Conservation (phyloP, 2,888 invertebrate genomes). For the Eristalis intricaria region DNA sequence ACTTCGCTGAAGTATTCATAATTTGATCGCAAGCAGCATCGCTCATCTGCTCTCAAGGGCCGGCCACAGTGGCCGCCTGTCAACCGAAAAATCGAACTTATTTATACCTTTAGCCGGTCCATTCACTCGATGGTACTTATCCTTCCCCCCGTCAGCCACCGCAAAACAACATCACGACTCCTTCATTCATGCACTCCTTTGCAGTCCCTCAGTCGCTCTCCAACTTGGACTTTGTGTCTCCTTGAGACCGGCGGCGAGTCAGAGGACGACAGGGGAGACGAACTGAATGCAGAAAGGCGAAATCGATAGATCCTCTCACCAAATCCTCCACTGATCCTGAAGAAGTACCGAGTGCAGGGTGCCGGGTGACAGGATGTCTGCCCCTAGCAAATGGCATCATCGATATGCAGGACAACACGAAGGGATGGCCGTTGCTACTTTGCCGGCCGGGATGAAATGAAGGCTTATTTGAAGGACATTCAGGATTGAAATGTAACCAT, state of each 20-base stretch:
- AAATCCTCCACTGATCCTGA: slow-evolving; percentile 54
- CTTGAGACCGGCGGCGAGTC: background rate
- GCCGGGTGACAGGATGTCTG: background rate
- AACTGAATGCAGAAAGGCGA: slow-evolving; percentile 30
- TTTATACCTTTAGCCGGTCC: background rate
- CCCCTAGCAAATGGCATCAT: slow-evolving; percentile 26
- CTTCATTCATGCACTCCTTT: background rate
- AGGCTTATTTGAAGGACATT: slow-evolving; percentile 49
- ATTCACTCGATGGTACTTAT: background rate
- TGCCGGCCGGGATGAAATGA: slow-evolving; percentile 36
- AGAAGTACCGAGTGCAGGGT: slow-evolving; percentile 19
- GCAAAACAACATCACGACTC: background rate
- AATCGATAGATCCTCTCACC: slow-evolving; percentile 43
- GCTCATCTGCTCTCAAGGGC: background rate
- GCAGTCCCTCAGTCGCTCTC: background rate
- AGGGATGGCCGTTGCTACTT: slow-evolving; percentile 6
- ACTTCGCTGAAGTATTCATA: slow-evolving; percentile 48
- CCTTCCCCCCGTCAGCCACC: background rate
- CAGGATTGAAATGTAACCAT: slow-evolving; percentile 53
- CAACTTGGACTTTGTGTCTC: background rate
- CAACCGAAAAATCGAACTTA: background rate
- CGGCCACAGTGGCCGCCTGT: background rate
- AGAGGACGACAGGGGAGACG: background rate
- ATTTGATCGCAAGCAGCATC: slow-evolving; percentile 54
- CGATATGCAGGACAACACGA: slow-evolving; percentile 31